A percentile compares a stretch with the other conserved stretches of the same genome.
Conservation (phyloP, 2,797 vertebrate species). For the Buceros bicornis region DNA sequence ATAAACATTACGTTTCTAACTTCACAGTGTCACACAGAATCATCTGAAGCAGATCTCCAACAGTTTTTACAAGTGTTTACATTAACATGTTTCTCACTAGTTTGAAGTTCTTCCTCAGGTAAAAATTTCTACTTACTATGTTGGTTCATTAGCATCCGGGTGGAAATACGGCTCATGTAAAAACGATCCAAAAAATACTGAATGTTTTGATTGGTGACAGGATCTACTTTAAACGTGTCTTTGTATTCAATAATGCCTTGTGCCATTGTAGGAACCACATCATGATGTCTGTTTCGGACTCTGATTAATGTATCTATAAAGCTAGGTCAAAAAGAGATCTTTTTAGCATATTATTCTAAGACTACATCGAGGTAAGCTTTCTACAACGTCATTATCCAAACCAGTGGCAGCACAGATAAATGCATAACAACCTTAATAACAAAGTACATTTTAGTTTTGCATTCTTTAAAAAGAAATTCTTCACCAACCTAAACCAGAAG, state of each 20-base stretch:
- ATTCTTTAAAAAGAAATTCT: not conserved
- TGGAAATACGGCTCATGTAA: conserved; percentile 99
- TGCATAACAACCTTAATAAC: not conserved
- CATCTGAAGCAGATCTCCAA: not conserved
- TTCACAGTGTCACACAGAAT: not conserved
- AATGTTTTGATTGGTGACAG: conserved; percentile 95
- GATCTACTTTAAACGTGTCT: conserved; percentile 91
- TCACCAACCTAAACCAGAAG: not conserved
- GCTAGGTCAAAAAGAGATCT: conserved; percentile 70
- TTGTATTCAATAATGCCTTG: conserved; percentile 97
- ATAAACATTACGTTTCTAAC: not conserved
- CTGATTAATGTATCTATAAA: conserved; percentile 92
- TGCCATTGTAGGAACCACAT: conserved; percentile 97
- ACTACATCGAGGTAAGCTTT: not conserved
- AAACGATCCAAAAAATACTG: conserved; percentile 99
- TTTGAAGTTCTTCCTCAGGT: not conserved
- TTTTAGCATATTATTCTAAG: not conserved
- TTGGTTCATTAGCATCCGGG: conserved; percentile 98
- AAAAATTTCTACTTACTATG: conserved; percentile 88
- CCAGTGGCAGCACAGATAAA: not conserved
- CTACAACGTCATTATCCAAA: not conserved
- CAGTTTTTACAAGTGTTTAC: not conserved
- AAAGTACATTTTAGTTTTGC: not conserved
- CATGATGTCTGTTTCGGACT: conserved; percentile 93
- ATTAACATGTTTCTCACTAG: not conserved